Base-by-base conservation (phyloP, 2,888 invertebrate genomes). In the Pyrrhosoma nymphula region DNA sequence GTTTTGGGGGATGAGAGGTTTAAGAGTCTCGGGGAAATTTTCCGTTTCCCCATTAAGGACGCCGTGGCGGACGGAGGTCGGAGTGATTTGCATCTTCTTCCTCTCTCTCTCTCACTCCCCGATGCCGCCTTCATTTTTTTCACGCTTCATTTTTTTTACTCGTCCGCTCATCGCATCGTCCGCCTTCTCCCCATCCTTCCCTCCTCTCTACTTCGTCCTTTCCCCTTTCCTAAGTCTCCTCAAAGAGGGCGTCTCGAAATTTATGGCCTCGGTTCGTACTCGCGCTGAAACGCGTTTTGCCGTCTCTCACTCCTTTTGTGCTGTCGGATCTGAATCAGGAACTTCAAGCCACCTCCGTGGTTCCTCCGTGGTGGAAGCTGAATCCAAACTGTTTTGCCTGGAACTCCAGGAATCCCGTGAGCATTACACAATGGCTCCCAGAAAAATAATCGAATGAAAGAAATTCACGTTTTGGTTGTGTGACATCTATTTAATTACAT, bases 21-120 rank as follows among this genome's bases (percentile, higher is more conserved):
- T 8, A 47, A 20, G 60, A 60, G 60, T 60, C 82, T 82, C 16
- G 82, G 35, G 35, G 82, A 82, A 82, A 82, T 82, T 82, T 82
- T 82, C 82, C 82, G 82, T 82, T 82, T 82, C 82, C 82, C 82
- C 82, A 82, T 82, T 82, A 82, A 82, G 82, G 82, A 30, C 82
- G 82, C 35, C 26, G 82, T 26, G 82, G 82, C 82, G 82, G 82
- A 35, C 82, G 82, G 30, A 82, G 82, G 82, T 35, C 35, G 82
- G 35, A 30, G 60, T 82, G 82, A 82, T 82, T 82, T 82, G 82
- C 82, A 82, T 82, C 82, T 82, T 82, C 82, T 60, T 60, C 60
- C 20, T 12, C 20, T 14, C 60, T 60, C 60, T 47, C 47, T 47
- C 60, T 60, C 20, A 60, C 60, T 82, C 82, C n/a, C 35, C 82